Base-by-base conservation (phyloP, 1,140 invertebrate genomes). In the Calliopsis andreniformis region DNA sequence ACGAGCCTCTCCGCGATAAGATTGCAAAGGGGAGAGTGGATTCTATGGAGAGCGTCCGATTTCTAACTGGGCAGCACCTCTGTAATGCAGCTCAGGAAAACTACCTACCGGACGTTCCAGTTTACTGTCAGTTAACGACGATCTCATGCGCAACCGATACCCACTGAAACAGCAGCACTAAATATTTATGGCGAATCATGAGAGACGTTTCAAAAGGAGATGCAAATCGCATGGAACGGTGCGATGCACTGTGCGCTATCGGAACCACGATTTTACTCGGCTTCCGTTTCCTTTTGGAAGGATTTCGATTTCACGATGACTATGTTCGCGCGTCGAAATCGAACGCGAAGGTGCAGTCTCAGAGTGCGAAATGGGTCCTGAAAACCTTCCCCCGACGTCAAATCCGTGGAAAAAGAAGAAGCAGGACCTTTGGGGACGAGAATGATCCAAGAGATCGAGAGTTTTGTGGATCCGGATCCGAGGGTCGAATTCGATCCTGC, bases 401-500 rank as follows among this genome's bases (percentile, higher is more conserved):
- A 82, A 79, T 82, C 76, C 53, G 58, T 67, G 56, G 12, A 23
- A 51, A 79, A 80, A 23, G 28, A 42, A 42, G 28, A 7, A 53
- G 39, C n/a, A 35, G 43, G 47, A 51, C 42, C 20, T 25, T 43
- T 25, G n/a, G 20, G 47, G 43, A 42, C 49, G 63, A 51, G 63
- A 83, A 79, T 80, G 82, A 84, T 84, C 81, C 78, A 80, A 79
- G 78, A 84, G 82, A 86, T 88, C 72, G 79, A 58, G 80, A 82
- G 72, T 86, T 88, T 88, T 56, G 82, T 85, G 82, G 73, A 85
- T 84, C 86, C 84, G 85, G 80, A 86, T 87, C 82, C 86, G 61
- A 78, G 78, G 80, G 83, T 86, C 88, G 86, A 89, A 88, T 87
- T 89, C 76, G 88, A 90, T 89, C 86, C 85, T 88, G 87, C 83